Evolutionary conservation across 1,140 invertebrate genomes (phyloP), one percentile per base, ranked within the genome.

Genomic region (Dinoponera quadriceps): DNA sequence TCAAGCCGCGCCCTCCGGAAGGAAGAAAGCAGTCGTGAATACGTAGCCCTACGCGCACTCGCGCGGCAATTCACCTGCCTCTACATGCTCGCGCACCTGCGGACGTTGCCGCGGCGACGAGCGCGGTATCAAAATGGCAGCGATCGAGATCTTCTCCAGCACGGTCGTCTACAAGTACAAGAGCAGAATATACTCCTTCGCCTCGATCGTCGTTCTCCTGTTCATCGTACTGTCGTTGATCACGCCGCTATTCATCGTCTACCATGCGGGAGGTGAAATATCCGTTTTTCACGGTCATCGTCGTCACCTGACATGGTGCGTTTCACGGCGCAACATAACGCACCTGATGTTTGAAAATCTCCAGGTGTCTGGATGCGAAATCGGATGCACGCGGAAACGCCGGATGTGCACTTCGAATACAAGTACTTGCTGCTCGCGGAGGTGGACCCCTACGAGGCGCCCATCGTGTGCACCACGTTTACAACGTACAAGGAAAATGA

Each of bases 391-490:
- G 84, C 91, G 72, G 93, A 94, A 86, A 91, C 80, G 55, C 92
- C 94, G 51, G 69, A 90, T 63, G 82, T 93, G 18, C 89, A 88
- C 74, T 94, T 94, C 55, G 91, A 89, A 69, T 91, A 94, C 60
- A 92, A 93, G 86, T 94, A 94, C 84, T 69, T 94, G 59, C 68
- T 94, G n/a, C 68, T 94, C 44, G 91, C 87, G 9, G 91, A 94
- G 51, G 90, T 85, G 49, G 88, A 88, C 60, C 78, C 85, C 33
- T 81, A 90, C 20, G 69, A 82, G 1, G 69, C 88, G 38, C 93
- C 93, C 22, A 86, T 94, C 38, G 85, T 93, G 38, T 94, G 94
- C 87, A 92, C 94, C 7, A 91, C 92, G 60, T 94, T 93, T 85
- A 85, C 85, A 48, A 89, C 87, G 33, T 94, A 94, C 65, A 93